Conservation (phyloP, 2,113 vertebrate genomes). For the Myrmecophaga tridactyla region DNA sequence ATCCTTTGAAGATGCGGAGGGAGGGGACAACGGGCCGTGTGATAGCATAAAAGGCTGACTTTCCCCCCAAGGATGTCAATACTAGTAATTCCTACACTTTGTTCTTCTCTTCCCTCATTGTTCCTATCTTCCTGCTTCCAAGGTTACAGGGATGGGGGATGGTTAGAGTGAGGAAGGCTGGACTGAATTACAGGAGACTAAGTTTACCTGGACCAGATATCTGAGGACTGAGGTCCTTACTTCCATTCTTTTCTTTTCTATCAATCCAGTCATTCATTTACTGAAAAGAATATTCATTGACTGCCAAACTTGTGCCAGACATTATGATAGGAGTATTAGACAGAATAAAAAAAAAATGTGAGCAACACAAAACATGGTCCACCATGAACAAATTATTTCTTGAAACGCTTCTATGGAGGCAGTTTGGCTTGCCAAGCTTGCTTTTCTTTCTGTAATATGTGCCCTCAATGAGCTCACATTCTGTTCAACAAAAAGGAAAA, state of each 20-base stretch:
- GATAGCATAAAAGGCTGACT: background rate
- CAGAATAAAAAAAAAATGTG: no score
- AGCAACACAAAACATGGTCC: background rate
- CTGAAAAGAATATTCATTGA: background rate
- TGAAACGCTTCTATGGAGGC: background rate
- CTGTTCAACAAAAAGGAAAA: background rate
- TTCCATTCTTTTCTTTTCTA: slow-evolving; percentile 9
- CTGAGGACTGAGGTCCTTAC: background rate
- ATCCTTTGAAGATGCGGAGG: background rate
- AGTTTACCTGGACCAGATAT: background rate
- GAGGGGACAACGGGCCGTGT: background rate
- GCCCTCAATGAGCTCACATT: slow-evolving; percentile 9
- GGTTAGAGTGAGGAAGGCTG: background rate
- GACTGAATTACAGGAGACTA: background rate
- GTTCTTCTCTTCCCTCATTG: background rate
- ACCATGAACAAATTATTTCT: background rate
- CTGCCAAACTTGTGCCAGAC: background rate
- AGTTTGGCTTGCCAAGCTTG: background rate
- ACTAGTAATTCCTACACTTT: background rate
- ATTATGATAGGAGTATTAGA: background rate
- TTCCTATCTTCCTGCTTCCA: background rate
- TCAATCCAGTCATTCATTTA: background rate
- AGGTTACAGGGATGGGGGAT: background rate
- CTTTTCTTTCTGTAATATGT: background rate
- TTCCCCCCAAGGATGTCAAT: background rate